phyloP scores from a whole-genome alignment of 2,113 vertebrate species.

The Aythya baeri region DNA sequence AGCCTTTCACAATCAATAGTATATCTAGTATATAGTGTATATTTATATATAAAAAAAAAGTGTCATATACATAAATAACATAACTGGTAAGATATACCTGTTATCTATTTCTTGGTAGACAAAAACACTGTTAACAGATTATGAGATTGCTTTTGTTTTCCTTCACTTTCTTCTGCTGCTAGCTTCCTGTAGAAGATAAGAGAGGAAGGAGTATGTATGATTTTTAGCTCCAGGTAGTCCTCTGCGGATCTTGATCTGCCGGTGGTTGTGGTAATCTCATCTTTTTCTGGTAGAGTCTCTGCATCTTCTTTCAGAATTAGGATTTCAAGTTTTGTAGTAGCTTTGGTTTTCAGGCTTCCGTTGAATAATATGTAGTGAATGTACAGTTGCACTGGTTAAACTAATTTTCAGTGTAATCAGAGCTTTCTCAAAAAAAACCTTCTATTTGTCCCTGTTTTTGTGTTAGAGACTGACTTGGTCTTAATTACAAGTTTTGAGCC shows the following conservation, averaged over 20 bases:
- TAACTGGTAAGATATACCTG: not conserved
- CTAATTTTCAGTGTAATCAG: not conserved
- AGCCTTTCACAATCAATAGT: not conserved
- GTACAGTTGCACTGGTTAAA: constrained; percentile 41
- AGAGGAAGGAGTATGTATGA: constrained; percentile 37
- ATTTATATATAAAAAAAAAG: not conserved
- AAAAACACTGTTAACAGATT: not conserved
- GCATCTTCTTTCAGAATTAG: constrained; percentile 33
- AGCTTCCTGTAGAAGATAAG: constrained; percentile 41
- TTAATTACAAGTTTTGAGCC: not conserved
- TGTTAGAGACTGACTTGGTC: not conserved
- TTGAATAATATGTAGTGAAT: not conserved
- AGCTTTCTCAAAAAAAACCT: not conserved
- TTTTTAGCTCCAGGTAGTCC: constrained; percentile 60
- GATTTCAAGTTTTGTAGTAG: constrained; percentile 23
- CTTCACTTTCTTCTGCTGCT: constrained; percentile 25
- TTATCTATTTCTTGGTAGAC: not conserved
- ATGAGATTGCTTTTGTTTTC: constrained; percentile 29
- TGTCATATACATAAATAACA: not conserved
- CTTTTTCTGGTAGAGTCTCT: constrained; percentile 47
- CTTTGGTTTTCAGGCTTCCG: not conserved
- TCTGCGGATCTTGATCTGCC: constrained; percentile 23
- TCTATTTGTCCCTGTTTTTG: not conserved
- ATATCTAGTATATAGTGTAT: not conserved
- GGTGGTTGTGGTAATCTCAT: constrained; percentile 19